Conservation (phyloP, 2,797 vertebrate species). For the Melanogrammus aeglefinus region DNA sequence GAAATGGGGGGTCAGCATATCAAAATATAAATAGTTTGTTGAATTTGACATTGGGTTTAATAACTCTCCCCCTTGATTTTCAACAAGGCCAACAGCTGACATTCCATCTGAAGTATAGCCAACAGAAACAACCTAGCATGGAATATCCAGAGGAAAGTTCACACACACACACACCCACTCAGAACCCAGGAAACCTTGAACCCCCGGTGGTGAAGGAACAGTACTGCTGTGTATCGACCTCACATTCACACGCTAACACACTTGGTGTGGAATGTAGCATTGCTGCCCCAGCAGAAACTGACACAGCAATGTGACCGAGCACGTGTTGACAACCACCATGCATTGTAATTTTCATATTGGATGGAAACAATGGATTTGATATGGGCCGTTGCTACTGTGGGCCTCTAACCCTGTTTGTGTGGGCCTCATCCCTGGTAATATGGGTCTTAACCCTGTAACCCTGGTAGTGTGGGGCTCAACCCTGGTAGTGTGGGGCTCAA, state of each 20-base stretch:
- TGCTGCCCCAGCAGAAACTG: conserved; percentile 17
- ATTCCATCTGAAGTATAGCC: neutral
- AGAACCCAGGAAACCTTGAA: neutral
- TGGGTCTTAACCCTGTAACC: neutral
- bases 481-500: neutral
- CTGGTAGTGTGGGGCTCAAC: neutral
- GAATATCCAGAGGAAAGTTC: neutral
- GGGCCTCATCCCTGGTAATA: neutral
- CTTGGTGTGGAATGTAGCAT: conserved; percentile 41
- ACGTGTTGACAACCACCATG: neutral
- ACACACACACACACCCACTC: neutral
- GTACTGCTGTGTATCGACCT: neutral
- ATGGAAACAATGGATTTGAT: neutral
- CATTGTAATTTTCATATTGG: neutral
- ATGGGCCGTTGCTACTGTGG: neutral
- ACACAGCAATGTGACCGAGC: conserved; percentile 19
- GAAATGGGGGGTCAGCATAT: too few relatives aligned
- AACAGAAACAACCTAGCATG: neutral
- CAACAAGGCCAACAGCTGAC: neutral
- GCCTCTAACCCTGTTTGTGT: neutral
- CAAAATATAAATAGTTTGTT: too few relatives aligned
- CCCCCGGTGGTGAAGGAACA: conserved; percentile 1
- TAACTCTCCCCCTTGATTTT: neutral
- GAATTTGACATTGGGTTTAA: too few relatives aligned
- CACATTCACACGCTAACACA: neutral